These are phyloP conservation scores for Crambe crambe DNA, from an alignment of 37 sponge, comb jelly and placozoan genomes.

Conservation along the genomic window DNA sequence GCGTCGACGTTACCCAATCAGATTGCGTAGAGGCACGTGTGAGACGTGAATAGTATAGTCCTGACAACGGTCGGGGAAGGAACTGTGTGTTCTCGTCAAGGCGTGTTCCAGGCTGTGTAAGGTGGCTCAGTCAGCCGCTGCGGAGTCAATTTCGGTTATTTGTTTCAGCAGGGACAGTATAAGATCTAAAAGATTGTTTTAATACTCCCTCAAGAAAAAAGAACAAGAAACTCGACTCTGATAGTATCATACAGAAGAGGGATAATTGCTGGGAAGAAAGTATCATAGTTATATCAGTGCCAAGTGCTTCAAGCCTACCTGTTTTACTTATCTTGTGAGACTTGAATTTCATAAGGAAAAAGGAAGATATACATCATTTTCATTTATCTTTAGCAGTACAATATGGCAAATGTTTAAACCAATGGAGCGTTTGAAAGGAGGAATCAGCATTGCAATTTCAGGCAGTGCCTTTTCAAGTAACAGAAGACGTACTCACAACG, in stretches of 20 bases:
- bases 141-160: background rate
- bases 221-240: background rate
- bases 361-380: too few relatives aligned
- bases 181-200: background rate
- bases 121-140: background rate
- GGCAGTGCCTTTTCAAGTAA: slow-evolving; percentile 41
- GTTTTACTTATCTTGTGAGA: too few relatives aligned
- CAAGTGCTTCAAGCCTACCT: background rate
- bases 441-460: slow-evolving; percentile 30
- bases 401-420: slow-evolving; percentile 38
- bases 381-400: slow-evolving; percentile 4
- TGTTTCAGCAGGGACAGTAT: background rate
- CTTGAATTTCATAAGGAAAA: too few relatives aligned
- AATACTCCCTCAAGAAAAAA: background rate
- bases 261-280: too few relatives aligned
- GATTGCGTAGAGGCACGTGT: background rate
- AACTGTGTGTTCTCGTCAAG: background rate
- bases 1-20: background rate
- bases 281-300: too few relatives aligned
- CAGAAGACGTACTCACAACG: background rate
- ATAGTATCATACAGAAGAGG: too few relatives aligned
- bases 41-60: background rate
- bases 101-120: background rate
- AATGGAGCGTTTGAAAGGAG: slow-evolving; percentile 39
- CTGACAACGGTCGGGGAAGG: background rate